Evolutionary conservation across 2,113 vertebrate species (phyloP).

Genomic region (Protobothrops flavoviridis): DNA sequence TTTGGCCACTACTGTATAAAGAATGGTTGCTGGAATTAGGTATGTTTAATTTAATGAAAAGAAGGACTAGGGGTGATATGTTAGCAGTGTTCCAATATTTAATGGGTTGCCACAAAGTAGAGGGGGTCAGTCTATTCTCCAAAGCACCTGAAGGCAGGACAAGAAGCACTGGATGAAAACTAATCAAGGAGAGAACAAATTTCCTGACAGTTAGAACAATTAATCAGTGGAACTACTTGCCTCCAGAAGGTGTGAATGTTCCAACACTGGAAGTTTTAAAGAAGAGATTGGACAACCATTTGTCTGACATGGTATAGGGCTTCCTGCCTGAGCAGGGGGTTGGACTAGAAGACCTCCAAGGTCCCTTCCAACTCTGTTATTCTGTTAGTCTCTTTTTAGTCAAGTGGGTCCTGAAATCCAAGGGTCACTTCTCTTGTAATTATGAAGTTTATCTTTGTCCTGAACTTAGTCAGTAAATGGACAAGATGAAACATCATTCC

Average conservation of each 20-base stretch:
- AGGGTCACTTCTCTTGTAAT: not conserved
- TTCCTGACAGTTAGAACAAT: not conserved
- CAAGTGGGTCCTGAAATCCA: not conserved
- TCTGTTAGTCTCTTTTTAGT: not conserved
- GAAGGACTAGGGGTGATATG: not conserved
- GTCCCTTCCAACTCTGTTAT: too few species aligned
- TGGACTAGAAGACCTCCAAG: too few species aligned
- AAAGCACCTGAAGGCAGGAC: not conserved
- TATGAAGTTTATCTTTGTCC: not conserved
- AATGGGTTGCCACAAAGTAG: not conserved
- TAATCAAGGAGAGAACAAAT: not conserved
- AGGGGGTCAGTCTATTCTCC: not conserved
- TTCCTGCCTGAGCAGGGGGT: too few species aligned
- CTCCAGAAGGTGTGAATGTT: not conserved
- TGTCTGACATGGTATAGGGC: too few species aligned
- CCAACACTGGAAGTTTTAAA: not conserved
- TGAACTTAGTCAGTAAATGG: not conserved
- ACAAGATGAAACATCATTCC: not conserved
- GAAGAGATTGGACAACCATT: not conserved
- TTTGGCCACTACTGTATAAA: not conserved
- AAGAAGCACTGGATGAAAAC: not conserved
- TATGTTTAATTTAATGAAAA: not conserved
- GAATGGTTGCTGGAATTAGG: not conserved
- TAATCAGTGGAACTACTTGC: not conserved
- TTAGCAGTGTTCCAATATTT: not conserved